phyloP scores from a whole-genome alignment of 2,797 vertebrate genomes.

The Pterois miles region DNA sequence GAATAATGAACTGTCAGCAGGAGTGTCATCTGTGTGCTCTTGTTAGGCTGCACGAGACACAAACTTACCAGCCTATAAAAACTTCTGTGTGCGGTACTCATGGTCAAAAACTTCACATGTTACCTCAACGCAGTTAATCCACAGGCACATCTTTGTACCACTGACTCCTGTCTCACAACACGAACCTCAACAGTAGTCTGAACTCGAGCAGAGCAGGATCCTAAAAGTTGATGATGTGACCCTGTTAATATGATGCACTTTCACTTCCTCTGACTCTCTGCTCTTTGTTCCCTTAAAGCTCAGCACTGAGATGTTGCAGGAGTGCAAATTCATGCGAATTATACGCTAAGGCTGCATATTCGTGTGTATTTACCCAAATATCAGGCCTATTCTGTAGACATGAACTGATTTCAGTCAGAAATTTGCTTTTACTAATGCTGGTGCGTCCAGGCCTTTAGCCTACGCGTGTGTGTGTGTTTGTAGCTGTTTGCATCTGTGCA shows the following conservation, averaged over 20 bases:
- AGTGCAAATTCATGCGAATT: neutral
- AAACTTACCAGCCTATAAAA: neutral
- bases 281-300: neutral
- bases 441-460: neutral
- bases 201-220: neutral
- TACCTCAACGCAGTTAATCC: neutral
- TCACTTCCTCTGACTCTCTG: neutral
- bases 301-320: neutral
- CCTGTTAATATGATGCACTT: neutral
- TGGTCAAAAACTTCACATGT: neutral
- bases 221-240: neutral
- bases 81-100: neutral
- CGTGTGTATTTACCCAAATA: neutral
- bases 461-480: neutral
- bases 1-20: neutral
- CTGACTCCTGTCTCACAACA: neutral
- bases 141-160: neutral
- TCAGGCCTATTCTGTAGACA: neutral
- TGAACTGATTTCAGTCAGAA: neutral
- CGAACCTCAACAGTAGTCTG: too few relatives aligned
- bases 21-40: neutral
- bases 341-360: neutral
- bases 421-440: neutral
- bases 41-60: neutral
- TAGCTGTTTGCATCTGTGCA: slow-evolving; percentile 22